phyloP scores from a whole-genome alignment of 37 sponge, comb jelly and placozoan genomes.

The Crambe crambe region DNA sequence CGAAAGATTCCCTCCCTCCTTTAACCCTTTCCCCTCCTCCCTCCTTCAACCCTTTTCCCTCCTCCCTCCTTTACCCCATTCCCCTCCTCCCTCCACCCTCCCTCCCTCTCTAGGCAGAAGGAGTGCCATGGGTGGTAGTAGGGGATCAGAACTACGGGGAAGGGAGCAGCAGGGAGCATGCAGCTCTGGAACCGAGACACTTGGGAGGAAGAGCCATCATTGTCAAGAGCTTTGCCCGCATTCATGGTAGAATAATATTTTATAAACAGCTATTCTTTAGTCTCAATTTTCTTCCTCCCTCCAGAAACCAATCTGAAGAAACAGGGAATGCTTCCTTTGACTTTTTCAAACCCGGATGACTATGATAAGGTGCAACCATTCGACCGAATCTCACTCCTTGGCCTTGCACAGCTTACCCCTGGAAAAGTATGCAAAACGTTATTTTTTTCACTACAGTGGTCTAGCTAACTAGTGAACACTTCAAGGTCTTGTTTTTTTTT shows the following conservation, averaged over 20 bases:
- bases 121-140: slow-evolving; percentile 91
- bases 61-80: background rate
- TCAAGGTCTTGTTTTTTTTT: no score
- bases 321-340: slow-evolving; percentile 96
- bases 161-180: slow-evolving; percentile 98
- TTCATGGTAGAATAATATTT: no score
- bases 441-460: no score
- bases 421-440: no score
- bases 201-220: slow-evolving; percentile 96
- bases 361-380: slow-evolving; percentile 94
- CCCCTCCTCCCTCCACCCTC: background rate
- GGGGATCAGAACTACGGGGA: slow-evolving; percentile 99
- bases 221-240: slow-evolving; percentile 96
- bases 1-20: background rate
- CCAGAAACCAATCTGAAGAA: slow-evolving; percentile 97
- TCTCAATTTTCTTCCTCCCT: no score
- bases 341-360: slow-evolving; percentile 87
- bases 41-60: background rate
- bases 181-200: slow-evolving; percentile 98
- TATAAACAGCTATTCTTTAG: no score
- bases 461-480: no score
- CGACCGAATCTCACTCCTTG: slow-evolving; percentile 85
- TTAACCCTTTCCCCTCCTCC: no score
- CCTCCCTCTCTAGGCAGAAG: background rate
- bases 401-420: slow-evolving; percentile 78